Percentiles rank a stretch among this genome's conserved stretches.
These are phyloP conservation scores for Phrynocephalus guinanensis DNA, from an alignment of 2,797 vertebrate genomes.

Conservation along the genomic window DNA sequence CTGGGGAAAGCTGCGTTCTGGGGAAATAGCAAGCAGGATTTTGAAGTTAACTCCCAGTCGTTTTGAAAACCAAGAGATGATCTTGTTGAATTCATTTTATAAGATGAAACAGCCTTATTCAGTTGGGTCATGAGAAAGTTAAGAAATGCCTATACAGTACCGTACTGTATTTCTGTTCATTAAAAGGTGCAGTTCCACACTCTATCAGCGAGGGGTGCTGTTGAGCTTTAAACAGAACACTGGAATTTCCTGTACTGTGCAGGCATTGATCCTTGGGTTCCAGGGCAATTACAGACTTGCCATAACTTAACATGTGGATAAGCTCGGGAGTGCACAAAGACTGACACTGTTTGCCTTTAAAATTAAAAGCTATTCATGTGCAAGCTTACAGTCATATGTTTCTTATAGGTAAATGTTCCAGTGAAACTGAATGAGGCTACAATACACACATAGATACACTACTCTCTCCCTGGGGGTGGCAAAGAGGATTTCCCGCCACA, in stretches of 20 bases:
- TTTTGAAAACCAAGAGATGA: neutral
- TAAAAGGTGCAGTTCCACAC: neutral
- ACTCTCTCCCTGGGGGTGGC: no score
- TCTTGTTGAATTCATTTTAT: neutral
- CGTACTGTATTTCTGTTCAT: neutral
- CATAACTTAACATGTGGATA: neutral
- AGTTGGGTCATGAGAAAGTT: neutral
- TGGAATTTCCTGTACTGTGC: neutral
- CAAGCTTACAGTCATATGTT: neutral
- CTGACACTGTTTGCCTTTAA: neutral
- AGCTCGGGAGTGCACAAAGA: no score
- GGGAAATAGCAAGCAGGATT: neutral
- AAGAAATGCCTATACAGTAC: neutral
- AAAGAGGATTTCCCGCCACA: neutral
- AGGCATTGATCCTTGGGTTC: neutral
- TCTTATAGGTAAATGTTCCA: neutral
- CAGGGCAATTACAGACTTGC: neutral
- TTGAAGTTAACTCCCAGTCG: neutral
- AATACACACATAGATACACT: neutral
- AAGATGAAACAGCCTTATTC: neutral
- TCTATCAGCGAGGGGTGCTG: constrained; percentile 23
- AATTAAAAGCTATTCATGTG: no score
- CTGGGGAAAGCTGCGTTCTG: neutral
- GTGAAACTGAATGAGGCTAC: neutral
- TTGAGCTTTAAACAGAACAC: constrained; percentile 12